Base-by-base conservation (phyloP, 2,797 vertebrate species). In the Lepilemur septentrionalis region DNA sequence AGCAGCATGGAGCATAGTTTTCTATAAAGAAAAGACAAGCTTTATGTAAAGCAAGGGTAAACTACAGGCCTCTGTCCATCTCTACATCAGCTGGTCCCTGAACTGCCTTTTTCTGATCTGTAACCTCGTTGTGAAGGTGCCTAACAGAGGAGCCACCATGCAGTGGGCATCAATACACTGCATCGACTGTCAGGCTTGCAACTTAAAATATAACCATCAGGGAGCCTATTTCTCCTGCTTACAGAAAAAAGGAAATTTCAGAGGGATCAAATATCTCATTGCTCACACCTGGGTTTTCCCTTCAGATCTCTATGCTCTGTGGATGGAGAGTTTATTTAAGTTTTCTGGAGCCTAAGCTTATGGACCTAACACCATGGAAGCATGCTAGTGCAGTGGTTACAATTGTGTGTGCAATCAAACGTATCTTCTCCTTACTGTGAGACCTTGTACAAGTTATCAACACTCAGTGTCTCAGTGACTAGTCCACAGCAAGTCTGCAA, bases 1-100 rank as follows among this genome's bases (percentile, higher is more conserved):
- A 97, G 80, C 70, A 23, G 87, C 22, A 4, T 75, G 93, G 94
- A 87, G 18, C 79, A 61, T n/a, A 67, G 32, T 23, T 90, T 95
- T 85, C 70, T 86, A 61, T 28, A 84, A 93, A 96, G 73, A 85
- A 72, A 96, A 89, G 67, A 94, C 46, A 89, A 95, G 50, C 46
- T 92, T 95, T 35, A 4, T 84, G 61, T 78, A 79, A 93, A 93
- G 85, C 72, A 82, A 91, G 69, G 25, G 22, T 83, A 43, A 20
- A 35, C n/a, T 7, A 1, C 57, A 72, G 30, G 32, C n/a, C 65
- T 83, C 96, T n/a, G 57, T 46, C 57, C 43, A 15, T 61, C 52
- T 57, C 14, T 9, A 15, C 75, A 35, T 46, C 30, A 32, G 25
- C 43, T 57, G 35, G 18, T 52, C 41, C 41, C 79, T 57, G 38